phyloP scores from a whole-genome alignment of 2,113 vertebrate species.

The Alosa alosa region DNA sequence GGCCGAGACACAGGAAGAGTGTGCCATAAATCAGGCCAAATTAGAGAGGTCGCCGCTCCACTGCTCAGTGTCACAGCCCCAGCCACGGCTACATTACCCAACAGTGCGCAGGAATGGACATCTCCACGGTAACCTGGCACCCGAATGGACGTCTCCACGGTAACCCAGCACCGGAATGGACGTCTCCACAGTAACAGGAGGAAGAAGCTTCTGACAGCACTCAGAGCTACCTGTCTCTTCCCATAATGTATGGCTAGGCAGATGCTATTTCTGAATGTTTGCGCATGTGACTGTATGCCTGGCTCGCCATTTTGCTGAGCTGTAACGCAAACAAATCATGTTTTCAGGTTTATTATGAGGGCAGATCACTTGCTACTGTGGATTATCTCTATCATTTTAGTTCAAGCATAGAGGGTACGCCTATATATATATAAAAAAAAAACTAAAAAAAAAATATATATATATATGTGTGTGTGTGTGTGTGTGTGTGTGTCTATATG shows the following conservation, averaged over 20 bases:
- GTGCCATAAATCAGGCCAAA: constrained; percentile 88
- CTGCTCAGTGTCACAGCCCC: constrained; percentile 87
- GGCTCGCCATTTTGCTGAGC: not conserved
- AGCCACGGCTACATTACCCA: constrained; percentile 85
- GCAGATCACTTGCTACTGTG: not conserved
- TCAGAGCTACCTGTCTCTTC: not conserved
- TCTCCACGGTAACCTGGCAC: constrained; percentile 15
- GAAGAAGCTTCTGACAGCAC: not conserved
- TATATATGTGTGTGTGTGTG: no score
- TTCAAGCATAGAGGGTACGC: not conserved
- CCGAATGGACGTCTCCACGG: not conserved
- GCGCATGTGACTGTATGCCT: not conserved
- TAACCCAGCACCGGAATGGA: constrained; percentile 11
- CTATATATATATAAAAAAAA: not conserved
- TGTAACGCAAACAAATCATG: not conserved
- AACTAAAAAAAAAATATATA: no score
- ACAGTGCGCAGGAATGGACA: constrained; percentile 42
- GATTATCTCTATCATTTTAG: not conserved
- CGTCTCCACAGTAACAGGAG: constrained; percentile 7
- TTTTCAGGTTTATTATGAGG: not conserved
- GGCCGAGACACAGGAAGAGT: constrained; percentile 85
- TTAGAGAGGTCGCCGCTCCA: constrained; percentile 73
- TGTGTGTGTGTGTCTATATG: not conserved
- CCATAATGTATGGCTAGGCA: not conserved
- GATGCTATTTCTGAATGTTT: constrained; percentile 13